These are phyloP conservation scores for Drosophila monieri DNA, from an alignment of 2,888 invertebrate species.

Conservation along the genomic window DNA sequence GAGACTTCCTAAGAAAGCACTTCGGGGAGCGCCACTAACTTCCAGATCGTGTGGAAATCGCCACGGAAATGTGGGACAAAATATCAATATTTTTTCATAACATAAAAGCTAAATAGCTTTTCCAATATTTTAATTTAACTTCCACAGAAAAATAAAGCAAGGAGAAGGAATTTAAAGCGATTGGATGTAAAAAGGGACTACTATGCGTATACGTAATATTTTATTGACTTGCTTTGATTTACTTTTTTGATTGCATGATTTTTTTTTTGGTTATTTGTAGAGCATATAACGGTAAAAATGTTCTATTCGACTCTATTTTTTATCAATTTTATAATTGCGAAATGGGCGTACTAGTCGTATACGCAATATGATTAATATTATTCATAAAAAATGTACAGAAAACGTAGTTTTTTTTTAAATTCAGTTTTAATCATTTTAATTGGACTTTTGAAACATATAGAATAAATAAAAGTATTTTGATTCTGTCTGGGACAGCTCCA, in stretches of 20 bases:
- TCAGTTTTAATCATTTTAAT: no score
- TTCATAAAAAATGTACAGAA: not conserved
- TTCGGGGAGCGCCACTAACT: conserved; percentile 25
- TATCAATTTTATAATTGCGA: no score
- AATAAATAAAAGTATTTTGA: not conserved
- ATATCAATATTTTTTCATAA: conserved; percentile 25
- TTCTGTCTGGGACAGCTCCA: not conserved
- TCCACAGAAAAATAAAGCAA: not conserved
- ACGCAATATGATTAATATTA: not conserved
- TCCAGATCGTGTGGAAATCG: conserved; percentile 35
- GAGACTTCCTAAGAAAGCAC: conserved; percentile 12
- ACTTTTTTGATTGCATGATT: not conserved
- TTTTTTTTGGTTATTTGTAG: no score
- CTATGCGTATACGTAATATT: not conserved
- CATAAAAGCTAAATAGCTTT: conserved; percentile 6
- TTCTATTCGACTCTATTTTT: no score
- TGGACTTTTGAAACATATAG: no score
- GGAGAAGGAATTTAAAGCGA: not conserved
- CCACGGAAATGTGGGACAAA: conserved; percentile 21
- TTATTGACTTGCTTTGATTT: not conserved
- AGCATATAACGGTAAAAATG: not conserved
- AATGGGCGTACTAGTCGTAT: not conserved
- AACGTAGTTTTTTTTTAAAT: no score
- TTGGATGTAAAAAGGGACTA: not conserved
- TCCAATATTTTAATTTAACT: not conserved